Evolutionary conservation across 2,797 vertebrate species (phyloP).

Genomic region (Melanitta fusca): DNA sequence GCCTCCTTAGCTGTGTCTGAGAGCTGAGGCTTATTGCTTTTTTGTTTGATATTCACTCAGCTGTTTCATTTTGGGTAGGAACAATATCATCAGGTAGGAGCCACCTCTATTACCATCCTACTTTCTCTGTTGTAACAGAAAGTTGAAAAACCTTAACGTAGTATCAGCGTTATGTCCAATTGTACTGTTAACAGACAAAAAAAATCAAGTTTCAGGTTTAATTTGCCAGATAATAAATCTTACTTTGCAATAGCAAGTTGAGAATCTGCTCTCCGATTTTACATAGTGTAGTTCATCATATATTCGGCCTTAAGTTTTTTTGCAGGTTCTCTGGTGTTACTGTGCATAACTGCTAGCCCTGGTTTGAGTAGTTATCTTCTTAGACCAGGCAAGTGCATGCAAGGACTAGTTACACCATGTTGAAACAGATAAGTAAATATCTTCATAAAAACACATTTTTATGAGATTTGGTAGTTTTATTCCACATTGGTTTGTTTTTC

Average conservation of each 20-base stretch:
- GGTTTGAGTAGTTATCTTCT: not conserved
- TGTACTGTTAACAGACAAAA: not conserved
- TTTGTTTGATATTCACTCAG: not conserved
- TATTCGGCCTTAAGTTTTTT: not conserved
- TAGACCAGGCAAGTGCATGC: not conserved
- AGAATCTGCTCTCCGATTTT: not conserved
- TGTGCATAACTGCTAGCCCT: not conserved
- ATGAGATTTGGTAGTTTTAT: not conserved
- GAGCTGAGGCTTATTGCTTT: not conserved
- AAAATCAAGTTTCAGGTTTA: not conserved
- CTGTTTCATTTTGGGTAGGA: not conserved
- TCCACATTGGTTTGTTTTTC: not conserved
- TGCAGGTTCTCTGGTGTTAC: not conserved
- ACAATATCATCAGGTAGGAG: not conserved
- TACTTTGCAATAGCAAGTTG: not conserved
- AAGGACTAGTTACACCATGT: not conserved
- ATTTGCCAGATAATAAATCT: not conserved
- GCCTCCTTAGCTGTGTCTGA: not conserved
- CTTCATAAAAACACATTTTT: not conserved
- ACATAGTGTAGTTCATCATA: accelerated
- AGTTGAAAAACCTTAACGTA: not conserved
- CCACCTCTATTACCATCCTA: not conserved
- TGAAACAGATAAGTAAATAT: not conserved
- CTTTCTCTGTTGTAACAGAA: not conserved
- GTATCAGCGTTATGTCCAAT: not conserved